Evolutionary conservation across 2,888 invertebrate genomes (phyloP).

Genomic region (Agonopterix heracliana): DNA sequence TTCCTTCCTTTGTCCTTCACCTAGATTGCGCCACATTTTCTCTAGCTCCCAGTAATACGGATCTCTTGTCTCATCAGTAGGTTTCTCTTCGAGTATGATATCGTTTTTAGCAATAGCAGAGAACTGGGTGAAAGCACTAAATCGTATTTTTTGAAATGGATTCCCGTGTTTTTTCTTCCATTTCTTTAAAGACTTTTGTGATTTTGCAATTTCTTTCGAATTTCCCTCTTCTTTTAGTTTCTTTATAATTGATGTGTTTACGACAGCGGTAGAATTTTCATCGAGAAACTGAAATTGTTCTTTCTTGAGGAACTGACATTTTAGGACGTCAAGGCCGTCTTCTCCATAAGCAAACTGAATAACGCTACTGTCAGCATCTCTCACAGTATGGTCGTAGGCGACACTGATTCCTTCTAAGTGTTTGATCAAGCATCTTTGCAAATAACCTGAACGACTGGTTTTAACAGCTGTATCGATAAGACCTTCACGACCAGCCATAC

Average conservation of each 20-base stretch:
- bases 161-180: slow-evolving; percentile 78
- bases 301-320: slow-evolving; percentile 87
- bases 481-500: slow-evolving; percentile 99
- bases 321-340: slow-evolving; percentile 93
- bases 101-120: slow-evolving; percentile 68
- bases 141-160: slow-evolving; percentile 55
- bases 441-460: slow-evolving; percentile 98
- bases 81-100: slow-evolving; percentile 57
- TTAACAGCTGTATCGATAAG: slow-evolving; percentile 99
- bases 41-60: slow-evolving; percentile 77
- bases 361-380: slow-evolving; percentile 95
- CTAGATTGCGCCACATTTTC: slow-evolving; percentile 80
- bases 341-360: slow-evolving; percentile 97
- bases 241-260: slow-evolving; percentile 74
- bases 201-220: slow-evolving; percentile 66
- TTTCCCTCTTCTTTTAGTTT: slow-evolving; percentile 75
- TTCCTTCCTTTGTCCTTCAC: slow-evolving; percentile 74
- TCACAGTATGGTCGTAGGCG: slow-evolving; percentile 95
- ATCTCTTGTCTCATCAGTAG: slow-evolving; percentile 75
- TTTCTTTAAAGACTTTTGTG: slow-evolving; percentile 75
- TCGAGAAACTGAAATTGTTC: slow-evolving; percentile 87
- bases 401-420: slow-evolving; percentile 97
- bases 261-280: slow-evolving; percentile 83
- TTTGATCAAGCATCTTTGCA: slow-evolving; percentile 97
- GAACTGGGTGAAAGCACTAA: slow-evolving; percentile 78